Evolutionary conservation across 1,140 invertebrate genomes (phyloP).

Genomic region (Diorhabda elongata): DNA sequence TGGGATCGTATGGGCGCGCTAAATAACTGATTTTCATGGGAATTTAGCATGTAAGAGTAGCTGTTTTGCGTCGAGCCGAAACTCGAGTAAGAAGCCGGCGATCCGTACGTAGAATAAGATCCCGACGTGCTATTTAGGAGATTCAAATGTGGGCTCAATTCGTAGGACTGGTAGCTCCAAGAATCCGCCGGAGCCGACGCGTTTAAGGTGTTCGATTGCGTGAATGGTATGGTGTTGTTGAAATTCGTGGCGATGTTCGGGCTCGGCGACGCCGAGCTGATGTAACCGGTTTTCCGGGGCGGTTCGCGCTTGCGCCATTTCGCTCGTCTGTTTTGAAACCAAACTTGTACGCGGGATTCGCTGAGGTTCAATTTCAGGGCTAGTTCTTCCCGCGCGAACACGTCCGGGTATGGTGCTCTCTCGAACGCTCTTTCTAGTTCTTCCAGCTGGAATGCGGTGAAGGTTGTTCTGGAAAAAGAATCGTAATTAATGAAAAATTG

Average conservation of each 20-base stretch:
- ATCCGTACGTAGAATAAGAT: constrained; percentile 59
- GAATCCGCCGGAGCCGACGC: constrained; percentile 65
- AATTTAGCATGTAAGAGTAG: constrained; percentile 64
- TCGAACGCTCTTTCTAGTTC: constrained; percentile 92
- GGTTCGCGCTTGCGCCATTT: constrained; percentile 98
- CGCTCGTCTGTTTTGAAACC: constrained; percentile 92
- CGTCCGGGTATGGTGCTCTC: constrained; percentile 92
- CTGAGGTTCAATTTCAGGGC: constrained; percentile 85
- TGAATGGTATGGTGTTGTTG: constrained; percentile 62
- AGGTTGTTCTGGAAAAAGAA: constrained; percentile 76
- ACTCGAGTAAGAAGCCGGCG: constrained; percentile 44
- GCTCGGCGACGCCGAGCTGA: constrained; percentile 41
- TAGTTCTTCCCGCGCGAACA: constrained; percentile 91
- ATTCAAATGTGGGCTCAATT: constrained; percentile 65
- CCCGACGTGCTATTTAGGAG: constrained; percentile 65
- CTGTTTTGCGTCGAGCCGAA: constrained; percentile 51
- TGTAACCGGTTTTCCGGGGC: constrained; percentile 78
- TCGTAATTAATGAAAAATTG: background rate
- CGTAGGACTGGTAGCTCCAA: constrained; percentile 74
- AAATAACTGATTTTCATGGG: constrained; percentile 63
- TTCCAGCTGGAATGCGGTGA: constrained; percentile 92
- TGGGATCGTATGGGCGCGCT: constrained; percentile 55
- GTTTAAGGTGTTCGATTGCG: constrained; percentile 58
- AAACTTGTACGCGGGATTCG: constrained; percentile 91
- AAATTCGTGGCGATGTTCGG: constrained; percentile 60